Evolutionary conservation across 2,888 invertebrate genomes (phyloP), one percentile per base, ranked within the genome.

Genomic region (Ophion slaviceki): DNA sequence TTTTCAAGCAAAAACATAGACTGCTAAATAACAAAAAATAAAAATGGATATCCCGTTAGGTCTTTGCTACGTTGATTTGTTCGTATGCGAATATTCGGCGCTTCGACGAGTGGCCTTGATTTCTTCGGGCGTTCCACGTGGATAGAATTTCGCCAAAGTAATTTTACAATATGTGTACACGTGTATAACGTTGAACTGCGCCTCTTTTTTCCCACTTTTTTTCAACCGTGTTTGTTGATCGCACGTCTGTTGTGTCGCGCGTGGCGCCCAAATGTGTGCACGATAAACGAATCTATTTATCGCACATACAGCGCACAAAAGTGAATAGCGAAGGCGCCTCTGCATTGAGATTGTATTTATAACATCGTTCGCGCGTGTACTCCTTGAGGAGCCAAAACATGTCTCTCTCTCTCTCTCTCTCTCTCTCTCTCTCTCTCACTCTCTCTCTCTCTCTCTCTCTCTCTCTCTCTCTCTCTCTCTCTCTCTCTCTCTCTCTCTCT

Each of bases 281-380:
- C 47, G 77, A 80, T 75, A 81, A 81, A 79, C 70, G 79, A 81
- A 74, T 78, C 78, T 81, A 70, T 78, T 74, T 75, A 78, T 81
- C 78, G 74, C 61, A n/a, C 32, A 24, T 36, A 8, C 10, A 64
- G 32, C 14, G 67, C 24, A 40, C 71, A 79, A 70, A n/a, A 57
- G 28, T 20, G 28, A 70, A 77, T 78, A 40, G 36, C 78, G 17
- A 74, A 61, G 72, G 74, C 74, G 62, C 47, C 53, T 62, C 61
- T 71, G 72, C 79, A 70, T 68, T 71, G 53, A 79, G 61, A 68
- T 62, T 7, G 61, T 47, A 75, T 45, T 28, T 47, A 47, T 32
- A 20, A 61, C 45, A 62, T 61, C 2, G 62, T 32, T 20, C 40
- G 53, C 47, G 32, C 61, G 62, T 62, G 77, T 59, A 17, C 17